These are phyloP conservation scores for Sialia sialis DNA, from an alignment of 2,113 vertebrate genomes.

Conservation along the genomic window DNA sequence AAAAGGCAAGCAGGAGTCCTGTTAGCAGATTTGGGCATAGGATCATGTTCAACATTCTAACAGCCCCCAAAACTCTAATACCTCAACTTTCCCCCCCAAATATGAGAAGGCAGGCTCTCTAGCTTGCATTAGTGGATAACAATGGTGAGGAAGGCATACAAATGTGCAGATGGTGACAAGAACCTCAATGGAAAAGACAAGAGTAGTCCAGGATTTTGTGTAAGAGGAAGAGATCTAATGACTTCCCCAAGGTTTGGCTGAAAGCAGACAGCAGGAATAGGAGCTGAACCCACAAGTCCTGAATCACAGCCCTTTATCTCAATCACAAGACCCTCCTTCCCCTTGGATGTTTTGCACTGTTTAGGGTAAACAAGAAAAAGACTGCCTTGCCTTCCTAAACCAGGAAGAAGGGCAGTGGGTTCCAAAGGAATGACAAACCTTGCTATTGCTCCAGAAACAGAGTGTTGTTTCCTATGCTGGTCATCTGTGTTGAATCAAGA, in stretches of 20 bases:
- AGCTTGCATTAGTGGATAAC: background rate
- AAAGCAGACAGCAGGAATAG: background rate
- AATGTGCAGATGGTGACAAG: background rate
- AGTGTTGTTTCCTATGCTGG: background rate
- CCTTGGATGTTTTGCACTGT: background rate
- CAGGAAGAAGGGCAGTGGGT: background rate
- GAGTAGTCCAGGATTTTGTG: background rate
- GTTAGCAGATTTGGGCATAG: background rate
- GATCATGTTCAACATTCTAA: background rate
- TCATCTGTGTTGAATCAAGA: background rate
- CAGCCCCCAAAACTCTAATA: background rate
- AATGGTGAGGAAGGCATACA: background rate
- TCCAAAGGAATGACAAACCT: background rate
- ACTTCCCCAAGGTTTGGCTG: slow-evolving; percentile 26
- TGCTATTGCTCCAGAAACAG: background rate
- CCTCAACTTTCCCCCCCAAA: background rate
- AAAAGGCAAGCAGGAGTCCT: background rate
- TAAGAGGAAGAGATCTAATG: slow-evolving; percentile 6
- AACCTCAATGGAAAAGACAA: background rate
- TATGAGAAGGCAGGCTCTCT: background rate
- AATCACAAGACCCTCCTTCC: slow-evolving; percentile 38
- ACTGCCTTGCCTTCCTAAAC: background rate
- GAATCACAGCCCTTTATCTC: background rate
- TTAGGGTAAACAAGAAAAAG: background rate
- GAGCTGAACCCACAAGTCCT: background rate